Evolutionary conservation across 1,140 invertebrate species (phyloP), one percentile per base, ranked within the genome.

Genomic region (Zaprionus gabonicus): DNA sequence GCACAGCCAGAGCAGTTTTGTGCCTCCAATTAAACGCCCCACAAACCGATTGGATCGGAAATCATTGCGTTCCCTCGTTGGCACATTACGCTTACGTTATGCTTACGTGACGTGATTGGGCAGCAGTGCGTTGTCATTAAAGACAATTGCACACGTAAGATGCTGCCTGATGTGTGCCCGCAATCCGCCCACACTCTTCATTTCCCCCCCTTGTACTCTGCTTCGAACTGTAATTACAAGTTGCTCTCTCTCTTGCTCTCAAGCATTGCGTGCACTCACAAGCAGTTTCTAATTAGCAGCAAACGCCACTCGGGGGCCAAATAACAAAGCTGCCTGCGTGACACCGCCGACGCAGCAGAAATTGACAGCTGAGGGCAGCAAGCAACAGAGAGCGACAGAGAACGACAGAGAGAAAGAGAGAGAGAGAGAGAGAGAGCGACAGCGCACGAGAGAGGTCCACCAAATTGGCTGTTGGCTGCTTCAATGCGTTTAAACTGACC

Each of bases 261-360:
- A 12, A 23, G 56, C 38, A 36, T 27, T 62, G 49, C 34, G 36
- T 65, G 44, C 46, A 38, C 15, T 66, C 58, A 70, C 44, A 17
- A 55, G 81, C 68, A 71, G 63, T 88, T 87, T 87, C 74, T 87
- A 87, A 87, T 88, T 87, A 90, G 84, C 78, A 72, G 69, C 69
- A 81, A 84, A 81, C 65, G 70, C 71, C 74, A 90, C 81, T 84
- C 85, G 66, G 65, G 78, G 78, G 84, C 56, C 78, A 63, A 79
- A 88, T 81, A 88, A 79, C 84, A 78, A 76, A 81, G 59, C 81
- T 64, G 65, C 75, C 53, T 75, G 74, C 66, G 71, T 78, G 81
- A 65, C 62, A 74, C 71, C 63, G 71, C 78, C 81, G 51, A 76
- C 66, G 67, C 67, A 58, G 67, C 72, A 53, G 25, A 75, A 64